These are phyloP conservation scores for Phragmatobia fuliginosa DNA, from an alignment of 2,888 invertebrate genomes.

Conservation along the genomic window DNA sequence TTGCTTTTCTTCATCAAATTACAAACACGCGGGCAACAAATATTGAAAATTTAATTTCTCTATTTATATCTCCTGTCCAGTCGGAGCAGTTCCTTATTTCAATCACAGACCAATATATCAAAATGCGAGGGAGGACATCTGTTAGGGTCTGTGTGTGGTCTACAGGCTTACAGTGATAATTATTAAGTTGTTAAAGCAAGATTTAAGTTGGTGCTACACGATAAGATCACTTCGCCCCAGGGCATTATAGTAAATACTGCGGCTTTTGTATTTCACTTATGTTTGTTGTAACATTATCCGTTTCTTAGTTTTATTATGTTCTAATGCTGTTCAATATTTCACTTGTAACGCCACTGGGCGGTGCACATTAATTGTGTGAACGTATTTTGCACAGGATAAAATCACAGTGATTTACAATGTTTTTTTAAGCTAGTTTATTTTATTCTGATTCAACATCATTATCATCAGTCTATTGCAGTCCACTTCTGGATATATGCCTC, in stretches of 20 bases:
- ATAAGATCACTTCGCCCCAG: conserved; percentile 53
- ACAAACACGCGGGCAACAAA: not conserved
- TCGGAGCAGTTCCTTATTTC: conserved; percentile 38
- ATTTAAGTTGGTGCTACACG: conserved; percentile 56
- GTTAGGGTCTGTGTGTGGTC: conserved; percentile 67
- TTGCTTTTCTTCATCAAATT: not conserved
- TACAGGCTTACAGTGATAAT: conserved; percentile 56
- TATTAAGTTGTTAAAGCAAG: conserved; percentile 66
- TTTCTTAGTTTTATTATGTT: conserved; percentile 27
- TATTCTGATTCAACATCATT: no score
- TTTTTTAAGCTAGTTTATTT: not conserved
- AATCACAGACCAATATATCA: conserved; percentile 59
- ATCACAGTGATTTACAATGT: no score
- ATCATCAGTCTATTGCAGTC: no score
- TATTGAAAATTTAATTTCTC: conserved; percentile 17
- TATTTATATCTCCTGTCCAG: conserved; percentile 20
- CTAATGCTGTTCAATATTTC: not conserved
- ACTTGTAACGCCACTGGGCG: not conserved
- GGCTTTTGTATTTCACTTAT: conserved; percentile 51
- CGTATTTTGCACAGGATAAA: no score
- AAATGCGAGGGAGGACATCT: conserved; percentile 67
- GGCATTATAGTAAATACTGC: conserved; percentile 50
- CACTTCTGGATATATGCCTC: no score
- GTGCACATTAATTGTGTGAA: not conserved
- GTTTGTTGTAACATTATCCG: conserved; percentile 44